Evolutionary conservation across 1,140 invertebrate genomes (phyloP).

Genomic region (Drosophila sucinea): DNA sequence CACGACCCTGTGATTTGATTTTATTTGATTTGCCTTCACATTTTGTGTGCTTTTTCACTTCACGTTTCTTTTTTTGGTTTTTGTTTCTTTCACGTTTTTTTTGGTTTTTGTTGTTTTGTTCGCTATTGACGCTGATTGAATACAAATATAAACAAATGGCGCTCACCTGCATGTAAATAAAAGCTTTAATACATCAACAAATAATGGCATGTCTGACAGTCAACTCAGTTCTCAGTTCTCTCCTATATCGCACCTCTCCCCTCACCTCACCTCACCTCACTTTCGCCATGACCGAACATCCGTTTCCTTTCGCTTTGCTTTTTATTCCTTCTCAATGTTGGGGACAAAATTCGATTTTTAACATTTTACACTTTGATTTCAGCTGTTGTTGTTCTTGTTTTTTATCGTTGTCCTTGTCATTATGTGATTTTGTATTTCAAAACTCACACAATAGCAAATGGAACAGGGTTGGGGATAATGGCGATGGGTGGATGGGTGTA

Average conservation of each 20-base stretch:
- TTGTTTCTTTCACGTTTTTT: conserved; percentile 16
- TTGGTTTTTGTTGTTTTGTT: conserved; percentile 35
- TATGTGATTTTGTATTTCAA: conserved; percentile 60
- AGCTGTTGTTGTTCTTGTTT: conserved; percentile 24
- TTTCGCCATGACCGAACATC: conserved; percentile 38
- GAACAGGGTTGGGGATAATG: neutral
- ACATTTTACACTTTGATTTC: conserved; percentile 66
- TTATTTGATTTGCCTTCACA: conserved; percentile 71
- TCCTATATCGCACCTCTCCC: neutral
- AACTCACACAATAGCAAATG: conserved; percentile 47
- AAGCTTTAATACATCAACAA: conserved; percentile 76
- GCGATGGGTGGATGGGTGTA: neutral
- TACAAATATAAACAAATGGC: conserved; percentile 78
- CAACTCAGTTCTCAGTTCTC: conserved; percentile 14
- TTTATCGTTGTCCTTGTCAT: conserved; percentile 47
- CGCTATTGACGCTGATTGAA: conserved; percentile 76
- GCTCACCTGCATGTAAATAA: conserved; percentile 72
- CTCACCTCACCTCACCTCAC: neutral
- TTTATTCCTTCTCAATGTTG: conserved; percentile 25
- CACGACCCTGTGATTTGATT: conserved; percentile 56
- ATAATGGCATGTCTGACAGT: conserved; percentile 72
- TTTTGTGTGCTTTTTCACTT: conserved; percentile 57
- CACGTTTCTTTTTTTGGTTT: conserved; percentile 18
- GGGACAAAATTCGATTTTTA: conserved; percentile 71
- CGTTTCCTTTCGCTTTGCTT: conserved; percentile 40